These are phyloP conservation scores for Ormyrus nitidulus DNA, from an alignment of 2,888 invertebrate genomes.

Conservation along the genomic window DNA sequence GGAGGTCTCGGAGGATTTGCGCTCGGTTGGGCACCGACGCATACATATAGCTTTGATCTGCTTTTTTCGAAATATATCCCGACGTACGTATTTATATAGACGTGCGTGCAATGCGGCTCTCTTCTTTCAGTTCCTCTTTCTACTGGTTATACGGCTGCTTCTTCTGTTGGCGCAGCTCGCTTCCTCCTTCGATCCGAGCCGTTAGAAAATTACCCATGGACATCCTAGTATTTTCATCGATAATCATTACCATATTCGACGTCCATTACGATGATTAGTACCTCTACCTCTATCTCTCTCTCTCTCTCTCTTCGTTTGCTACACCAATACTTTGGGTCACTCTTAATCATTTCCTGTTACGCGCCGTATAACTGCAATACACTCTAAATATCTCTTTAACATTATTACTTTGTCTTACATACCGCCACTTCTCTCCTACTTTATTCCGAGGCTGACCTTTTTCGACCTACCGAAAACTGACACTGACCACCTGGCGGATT, in stretches of 20 bases:
- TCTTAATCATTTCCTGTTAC: conserved; percentile 2
- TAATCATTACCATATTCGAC: conserved; percentile 4
- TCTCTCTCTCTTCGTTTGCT: not conserved
- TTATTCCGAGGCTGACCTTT: too few species aligned
- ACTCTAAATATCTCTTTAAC: not conserved
- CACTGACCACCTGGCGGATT: too few species aligned
- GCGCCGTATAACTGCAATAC: not conserved
- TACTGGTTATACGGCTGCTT: not conserved
- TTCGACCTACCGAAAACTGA: too few species aligned
- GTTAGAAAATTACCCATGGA: conserved; percentile 11
- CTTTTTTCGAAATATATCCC: not conserved
- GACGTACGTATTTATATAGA: not conserved
- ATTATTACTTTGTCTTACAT: too few species aligned
- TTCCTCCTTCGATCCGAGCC: not conserved
- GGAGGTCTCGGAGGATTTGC: conserved; percentile 15
- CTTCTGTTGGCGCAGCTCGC: not conserved
- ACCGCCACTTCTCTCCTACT: too few species aligned
- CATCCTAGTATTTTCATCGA: conserved; percentile 3
- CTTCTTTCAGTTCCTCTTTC: too few species aligned
- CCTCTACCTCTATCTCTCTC: too few species aligned
- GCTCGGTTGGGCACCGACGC: conserved; percentile 9
- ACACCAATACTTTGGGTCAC: conserved; percentile 8
- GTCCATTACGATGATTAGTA: conserved; percentile 10
- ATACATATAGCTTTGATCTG: not conserved
- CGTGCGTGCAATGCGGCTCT: not conserved